Base-by-base conservation (phyloP, 2,888 invertebrate genomes). In the Papilio gigon region DNA sequence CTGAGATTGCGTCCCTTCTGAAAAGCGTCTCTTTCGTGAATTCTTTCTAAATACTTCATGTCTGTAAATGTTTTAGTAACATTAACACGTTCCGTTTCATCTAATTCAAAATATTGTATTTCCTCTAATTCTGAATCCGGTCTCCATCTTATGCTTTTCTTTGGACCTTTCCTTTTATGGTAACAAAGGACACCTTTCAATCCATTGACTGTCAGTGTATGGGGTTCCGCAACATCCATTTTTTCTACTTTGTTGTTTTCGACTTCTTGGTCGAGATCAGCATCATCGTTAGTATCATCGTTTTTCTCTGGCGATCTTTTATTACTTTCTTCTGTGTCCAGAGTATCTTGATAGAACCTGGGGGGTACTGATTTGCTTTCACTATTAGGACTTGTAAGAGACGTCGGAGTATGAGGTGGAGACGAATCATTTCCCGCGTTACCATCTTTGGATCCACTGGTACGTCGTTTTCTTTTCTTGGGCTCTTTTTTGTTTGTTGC, bases 41-140 rank as follows among this genome's bases (percentile, higher is more conserved):
- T 94, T 79, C 96, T 95, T 83, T 99, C 99, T 92, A 97, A 94
- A 83, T 96, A 95, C 82, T 97, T 97, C 96, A 98, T 96, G 79
- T 98, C 98, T 40, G 95, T 96, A 87, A 98, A 98, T 37, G 94
- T 96, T 87, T 95, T 97, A 3, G 95, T 98, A 1, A 99, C 98
- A 88, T 99, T 99, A 1, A 98, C 97, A 80, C 99, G 94, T 89
- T 99, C 99, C 17, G 96, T 98, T 88, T 98, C 98, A 86, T 99
- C 98, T 75, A 98, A 89, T 85, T 98, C 98, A 86, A 99, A 99
- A 87, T 95, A 98, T 78, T 96, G 95, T 68, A 97, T 93, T 79
- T 96, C 95, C 77, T 96, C 96, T 37, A 99, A 90, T 74, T 96
- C 94, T 6, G 93, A 88, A 70, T 98, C 97, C 4, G 95, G 93